Percentiles rank a stretch among this genome's conserved stretches.
Conservation (phyloP, 2,888 invertebrate species). For the Zygaena filipendulae region DNA sequence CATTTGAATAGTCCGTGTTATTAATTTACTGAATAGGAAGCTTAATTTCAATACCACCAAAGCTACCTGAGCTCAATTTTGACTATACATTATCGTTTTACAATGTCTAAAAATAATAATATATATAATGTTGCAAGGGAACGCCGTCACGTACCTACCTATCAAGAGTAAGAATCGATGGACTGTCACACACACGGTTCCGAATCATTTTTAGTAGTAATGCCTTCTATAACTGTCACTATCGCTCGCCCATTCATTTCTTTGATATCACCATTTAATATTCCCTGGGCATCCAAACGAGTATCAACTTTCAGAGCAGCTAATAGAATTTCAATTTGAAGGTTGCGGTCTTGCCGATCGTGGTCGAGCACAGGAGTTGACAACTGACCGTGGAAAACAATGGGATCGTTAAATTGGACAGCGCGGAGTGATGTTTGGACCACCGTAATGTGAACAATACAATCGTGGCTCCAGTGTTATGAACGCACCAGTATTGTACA, state of each 20-base stretch:
- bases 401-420: constrained; percentile 59
- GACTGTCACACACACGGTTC: constrained; percentile 43
- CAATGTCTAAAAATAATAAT: too few relatives aligned
- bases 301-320: constrained; percentile 24
- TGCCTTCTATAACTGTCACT: constrained; percentile 48
- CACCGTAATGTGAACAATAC: constrained; percentile 41
- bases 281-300: constrained; percentile 11
- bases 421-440: constrained; percentile 48
- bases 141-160: neutral
- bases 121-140: too few relatives aligned
- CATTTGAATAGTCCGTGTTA: too few relatives aligned
- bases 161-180: constrained; percentile 38
- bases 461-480: constrained; percentile 23
- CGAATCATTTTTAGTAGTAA: constrained; percentile 49
- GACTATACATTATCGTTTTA: too few relatives aligned
- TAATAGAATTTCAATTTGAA: constrained; percentile 6
- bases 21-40: too few relatives aligned
- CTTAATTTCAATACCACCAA: too few relatives aligned
- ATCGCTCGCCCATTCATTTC: constrained; percentile 42
- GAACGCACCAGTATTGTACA: constrained; percentile 17
- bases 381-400: constrained; percentile 57
- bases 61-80: too few relatives aligned
- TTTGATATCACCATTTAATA: constrained; percentile 22
- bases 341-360: constrained; percentile 16
- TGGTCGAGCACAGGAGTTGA: constrained; percentile 39